Evolutionary conservation across 2,888 invertebrate species (phyloP).

Genomic region (Gymnocheta viridis): DNA sequence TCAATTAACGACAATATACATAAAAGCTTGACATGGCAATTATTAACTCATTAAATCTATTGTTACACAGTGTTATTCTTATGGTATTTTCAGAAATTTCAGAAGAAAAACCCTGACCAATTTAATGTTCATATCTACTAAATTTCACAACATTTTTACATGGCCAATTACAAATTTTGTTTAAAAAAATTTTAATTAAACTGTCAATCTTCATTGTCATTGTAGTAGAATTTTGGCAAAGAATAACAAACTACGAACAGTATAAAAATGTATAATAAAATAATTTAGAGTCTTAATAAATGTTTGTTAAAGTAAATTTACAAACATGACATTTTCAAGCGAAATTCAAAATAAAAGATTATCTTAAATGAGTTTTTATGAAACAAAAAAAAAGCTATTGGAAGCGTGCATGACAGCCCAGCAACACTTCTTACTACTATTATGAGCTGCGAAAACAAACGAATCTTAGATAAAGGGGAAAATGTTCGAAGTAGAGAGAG

Average conservation of each 20-base stretch:
- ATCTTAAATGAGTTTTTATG: background rate
- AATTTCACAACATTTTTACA: conserved; percentile 28
- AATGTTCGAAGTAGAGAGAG: no score
- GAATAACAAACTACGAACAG: background rate
- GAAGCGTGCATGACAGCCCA: background rate
- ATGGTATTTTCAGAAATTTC: no score
- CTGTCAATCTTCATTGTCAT: conserved; percentile 62
- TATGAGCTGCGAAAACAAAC: no score
- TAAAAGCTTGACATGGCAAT: no score
- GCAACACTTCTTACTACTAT: background rate
- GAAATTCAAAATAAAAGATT: conserved; percentile 20
- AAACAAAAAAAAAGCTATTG: background rate
- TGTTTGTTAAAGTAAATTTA: conserved; percentile 19
- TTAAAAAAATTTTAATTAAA: conserved; percentile 56
- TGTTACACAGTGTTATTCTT: no score
- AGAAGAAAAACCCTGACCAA: conserved; percentile 27
- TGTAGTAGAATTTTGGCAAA: conserved; percentile 20
- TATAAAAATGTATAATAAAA: background rate
- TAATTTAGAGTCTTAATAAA: conserved; percentile 1
- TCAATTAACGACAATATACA: no score
- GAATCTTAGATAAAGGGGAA: no score
- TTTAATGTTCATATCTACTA: background rate
- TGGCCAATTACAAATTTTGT: conserved; percentile 20
- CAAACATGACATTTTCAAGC: conserved; percentile 54
- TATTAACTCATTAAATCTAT: no score